Evolutionary conservation across 30 jellyfish, hydroid and myxozoan genomes (phyloP).

Genomic region (Chironex yamaguchii): DNA sequence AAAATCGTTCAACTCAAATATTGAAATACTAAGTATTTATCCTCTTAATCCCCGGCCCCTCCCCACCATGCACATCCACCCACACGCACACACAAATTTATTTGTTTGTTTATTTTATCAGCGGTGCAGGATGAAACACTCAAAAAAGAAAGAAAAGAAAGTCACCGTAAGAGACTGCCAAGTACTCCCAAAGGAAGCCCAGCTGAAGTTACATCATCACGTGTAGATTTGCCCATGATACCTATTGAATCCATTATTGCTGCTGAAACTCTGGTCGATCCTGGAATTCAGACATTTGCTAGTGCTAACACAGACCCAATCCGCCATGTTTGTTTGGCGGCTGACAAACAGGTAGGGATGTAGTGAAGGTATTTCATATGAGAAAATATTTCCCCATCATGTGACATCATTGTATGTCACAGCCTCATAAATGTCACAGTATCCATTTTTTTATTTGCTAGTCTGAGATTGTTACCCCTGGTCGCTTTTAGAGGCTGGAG

Average conservation of each 20-base stretch:
- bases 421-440: too few relatives aligned
- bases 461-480: too few relatives aligned
- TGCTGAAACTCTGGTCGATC: conserved; percentile 90
- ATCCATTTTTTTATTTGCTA: too few relatives aligned
- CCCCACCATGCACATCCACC: too few relatives aligned
- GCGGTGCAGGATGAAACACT: conserved; percentile 85
- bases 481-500: too few relatives aligned
- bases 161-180: conserved; percentile 33
- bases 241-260: conserved; percentile 74
- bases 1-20: too few relatives aligned
- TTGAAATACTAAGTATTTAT: too few relatives aligned
- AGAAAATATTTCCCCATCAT: too few relatives aligned
- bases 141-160: conserved; percentile 69
- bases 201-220: conserved; percentile 77
- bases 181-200: conserved; percentile 77
- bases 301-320: conserved; percentile 77
- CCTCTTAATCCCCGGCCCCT: too few relatives aligned
- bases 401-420: too few relatives aligned
- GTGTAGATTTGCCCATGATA: conserved; percentile 68
- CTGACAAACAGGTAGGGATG: conserved; percentile 83
- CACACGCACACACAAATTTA: too few relatives aligned
- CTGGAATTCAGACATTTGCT: conserved; percentile 77
- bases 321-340: conserved; percentile 90
- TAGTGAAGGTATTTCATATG: neutral
- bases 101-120: neutral